These are phyloP conservation scores for Trachymyrmex septentrionalis DNA, from an alignment of 1,140 invertebrate species.

Conservation along the genomic window DNA sequence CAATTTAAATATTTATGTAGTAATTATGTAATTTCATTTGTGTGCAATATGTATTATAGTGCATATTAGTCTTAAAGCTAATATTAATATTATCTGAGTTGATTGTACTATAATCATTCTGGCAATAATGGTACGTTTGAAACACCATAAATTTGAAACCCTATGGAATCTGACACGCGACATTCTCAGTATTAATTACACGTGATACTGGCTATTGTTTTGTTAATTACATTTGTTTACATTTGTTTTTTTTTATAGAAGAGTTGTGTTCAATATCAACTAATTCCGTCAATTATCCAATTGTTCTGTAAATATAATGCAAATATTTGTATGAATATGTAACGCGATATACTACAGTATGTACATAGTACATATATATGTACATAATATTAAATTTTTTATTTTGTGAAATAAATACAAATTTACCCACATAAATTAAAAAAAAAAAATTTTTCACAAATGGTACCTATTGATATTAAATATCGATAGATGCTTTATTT, in stretches of 20 bases:
- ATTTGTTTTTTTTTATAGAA: background rate
- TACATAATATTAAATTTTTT: background rate
- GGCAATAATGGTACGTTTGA: background rate
- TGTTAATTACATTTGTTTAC: constrained; percentile 25
- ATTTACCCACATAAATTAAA: background rate
- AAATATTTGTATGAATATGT: background rate
- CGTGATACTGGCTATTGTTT: constrained; percentile 18
- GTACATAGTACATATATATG: background rate
- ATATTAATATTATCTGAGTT: constrained; percentile 4
- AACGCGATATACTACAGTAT: background rate
- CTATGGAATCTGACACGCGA: background rate
- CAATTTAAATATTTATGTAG: constrained; percentile 7
- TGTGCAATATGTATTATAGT: background rate
- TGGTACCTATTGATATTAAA: background rate
- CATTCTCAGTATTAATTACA: constrained; percentile 38
- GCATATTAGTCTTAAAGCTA: background rate
- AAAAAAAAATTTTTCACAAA: background rate
- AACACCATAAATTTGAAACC: background rate
- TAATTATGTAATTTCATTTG: constrained; percentile 1
- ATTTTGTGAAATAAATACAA: background rate
- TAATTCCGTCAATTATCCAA: constrained; percentile 26
- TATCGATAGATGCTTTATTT: background rate
- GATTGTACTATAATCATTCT: background rate
- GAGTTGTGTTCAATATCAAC: constrained; percentile 4
- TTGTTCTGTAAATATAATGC: constrained; percentile 32